Evolutionary conservation across 2,888 invertebrate genomes (phyloP), one percentile per base, ranked within the genome.

Genomic region (Pseudococcus jackbeardsleyi): DNA sequence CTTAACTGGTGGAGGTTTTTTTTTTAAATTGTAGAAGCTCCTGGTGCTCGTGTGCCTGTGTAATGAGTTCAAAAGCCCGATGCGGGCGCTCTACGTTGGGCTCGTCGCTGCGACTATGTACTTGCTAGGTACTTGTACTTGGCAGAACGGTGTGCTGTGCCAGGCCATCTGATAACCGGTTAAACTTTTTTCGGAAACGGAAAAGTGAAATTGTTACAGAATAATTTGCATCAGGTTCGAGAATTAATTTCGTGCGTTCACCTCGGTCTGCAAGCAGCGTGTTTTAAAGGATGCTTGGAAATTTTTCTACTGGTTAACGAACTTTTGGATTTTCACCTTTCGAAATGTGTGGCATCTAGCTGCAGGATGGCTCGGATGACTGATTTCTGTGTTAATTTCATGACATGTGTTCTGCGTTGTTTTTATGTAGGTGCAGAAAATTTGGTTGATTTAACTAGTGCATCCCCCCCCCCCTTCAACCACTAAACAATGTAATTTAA

Each of bases 61-160:
- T 79, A 79, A 79, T 79, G 79, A 42, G 79, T 79, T 79, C 79
- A 79, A 79, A 79, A 79, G 79, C 42, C 68, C 79, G 79, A 79
- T 79, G 42, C 79, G 79, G 79, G 79, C 79, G 6, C 59, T 19
- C 79, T 12, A 26, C 19, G 79, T 39, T 46, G 42, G 3, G 17
- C 42, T 39, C 79, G 46, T 42, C 12, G 79, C 79, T 42, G 12
- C 15, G 72, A 72, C 22, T 54, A 54, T 15, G 54, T 54, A 54
- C 54, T 11, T 54, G 15, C 54, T 54, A 54, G 5, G 54, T 54
- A 19, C 59, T 6, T 59, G 19, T 59, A 59, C 59, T 59, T 59
- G 59, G 26, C 26, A 2, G 19, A n/a, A 59, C 59, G 59, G 59
- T 59, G 59, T 19, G 26, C 59, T 33, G 68, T 26, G 22, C 33